These are phyloP conservation scores for Corticium candelabrum DNA, from an alignment of 37 sponge, comb jelly and placozoan species.

Conservation along the genomic window DNA sequence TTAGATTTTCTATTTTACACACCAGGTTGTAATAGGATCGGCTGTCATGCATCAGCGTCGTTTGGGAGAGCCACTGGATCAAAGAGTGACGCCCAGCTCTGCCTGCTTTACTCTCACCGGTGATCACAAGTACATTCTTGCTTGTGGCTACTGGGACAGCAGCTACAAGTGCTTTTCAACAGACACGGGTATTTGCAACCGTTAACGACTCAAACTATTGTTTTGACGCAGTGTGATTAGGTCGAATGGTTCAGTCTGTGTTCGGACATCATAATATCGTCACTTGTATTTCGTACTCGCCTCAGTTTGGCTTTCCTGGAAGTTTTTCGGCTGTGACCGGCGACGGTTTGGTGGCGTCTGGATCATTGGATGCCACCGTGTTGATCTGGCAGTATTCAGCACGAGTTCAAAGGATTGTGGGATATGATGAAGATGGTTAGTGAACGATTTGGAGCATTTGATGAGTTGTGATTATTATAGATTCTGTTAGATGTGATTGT, in stretches of 20 bases:
- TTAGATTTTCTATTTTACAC: too few relatives aligned
- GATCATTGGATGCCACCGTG: slow-evolving; percentile 82
- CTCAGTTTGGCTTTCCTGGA: slow-evolving; percentile 24
- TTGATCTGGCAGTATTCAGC: slow-evolving; percentile 77
- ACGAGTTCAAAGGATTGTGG: slow-evolving; percentile 25
- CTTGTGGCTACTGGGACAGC: slow-evolving; percentile 79
- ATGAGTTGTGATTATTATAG: not conserved
- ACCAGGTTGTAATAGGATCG: too few relatives aligned
- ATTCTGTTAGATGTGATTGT: not conserved
- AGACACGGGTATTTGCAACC: slow-evolving; percentile 30
- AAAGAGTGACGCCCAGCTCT: slow-evolving; percentile 36
- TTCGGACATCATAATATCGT: slow-evolving; percentile 73
- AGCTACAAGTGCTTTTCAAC: slow-evolving; percentile 64
- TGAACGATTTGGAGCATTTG: not conserved
- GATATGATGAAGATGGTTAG: not conserved
- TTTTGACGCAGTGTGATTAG: slow-evolving; percentile 18
- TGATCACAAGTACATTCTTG: slow-evolving; percentile 37
- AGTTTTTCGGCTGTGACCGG: slow-evolving; percentile 13
- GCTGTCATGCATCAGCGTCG: not conserved
- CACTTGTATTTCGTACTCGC: slow-evolving; percentile 48
- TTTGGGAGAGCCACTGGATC: slow-evolving; percentile 68
- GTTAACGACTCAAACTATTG: not conserved
- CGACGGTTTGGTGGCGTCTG: slow-evolving; percentile 53
- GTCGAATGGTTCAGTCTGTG: slow-evolving; percentile 59
- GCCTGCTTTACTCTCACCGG: slow-evolving; percentile 49